Evolutionary conservation across 2,797 vertebrate species (phyloP).

Genomic region (Hozukius guyotensis): DNA sequence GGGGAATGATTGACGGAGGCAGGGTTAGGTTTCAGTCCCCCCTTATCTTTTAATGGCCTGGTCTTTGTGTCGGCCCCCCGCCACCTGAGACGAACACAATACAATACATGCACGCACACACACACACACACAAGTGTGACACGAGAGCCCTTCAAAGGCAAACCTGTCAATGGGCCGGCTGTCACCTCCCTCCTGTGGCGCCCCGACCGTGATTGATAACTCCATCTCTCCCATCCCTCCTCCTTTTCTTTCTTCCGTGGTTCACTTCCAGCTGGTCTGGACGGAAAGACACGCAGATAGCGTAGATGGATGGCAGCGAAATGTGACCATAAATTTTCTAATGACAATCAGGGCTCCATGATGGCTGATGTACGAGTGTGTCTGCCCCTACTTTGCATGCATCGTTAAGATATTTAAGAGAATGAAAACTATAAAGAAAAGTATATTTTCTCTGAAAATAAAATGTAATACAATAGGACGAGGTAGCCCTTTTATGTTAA

Average conservation of each 20-base stretch:
- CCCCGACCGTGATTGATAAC: constrained; percentile 77
- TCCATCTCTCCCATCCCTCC: constrained; percentile 58
- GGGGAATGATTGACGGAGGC: constrained; percentile 74
- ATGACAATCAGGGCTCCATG: neutral
- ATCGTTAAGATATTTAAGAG: neutral
- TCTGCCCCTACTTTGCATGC: neutral
- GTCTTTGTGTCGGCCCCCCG: constrained; percentile 76
- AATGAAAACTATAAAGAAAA: neutral
- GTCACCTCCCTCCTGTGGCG: constrained; percentile 74
- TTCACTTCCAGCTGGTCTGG: constrained; percentile 48
- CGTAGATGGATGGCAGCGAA: neutral
- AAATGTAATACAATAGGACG: neutral
- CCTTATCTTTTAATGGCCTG: constrained; percentile 86
- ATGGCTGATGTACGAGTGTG: neutral
- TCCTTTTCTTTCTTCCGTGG: constrained; percentile 17
- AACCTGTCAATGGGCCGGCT: constrained; percentile 75
- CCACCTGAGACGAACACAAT: constrained; percentile 80
- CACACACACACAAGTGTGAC: constrained; percentile 43
- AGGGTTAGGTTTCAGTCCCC: constrained; percentile 78
- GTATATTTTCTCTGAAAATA: neutral
- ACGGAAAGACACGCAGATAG: constrained; percentile 4
- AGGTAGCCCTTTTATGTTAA: neutral
- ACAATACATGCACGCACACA: constrained; percentile 48
- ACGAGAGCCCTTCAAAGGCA: constrained; percentile 69
- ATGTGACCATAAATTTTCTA: neutral